These are phyloP conservation scores for Hypena proboscidalis DNA, from an alignment of 2,888 invertebrate species.

Conservation along the genomic window DNA sequence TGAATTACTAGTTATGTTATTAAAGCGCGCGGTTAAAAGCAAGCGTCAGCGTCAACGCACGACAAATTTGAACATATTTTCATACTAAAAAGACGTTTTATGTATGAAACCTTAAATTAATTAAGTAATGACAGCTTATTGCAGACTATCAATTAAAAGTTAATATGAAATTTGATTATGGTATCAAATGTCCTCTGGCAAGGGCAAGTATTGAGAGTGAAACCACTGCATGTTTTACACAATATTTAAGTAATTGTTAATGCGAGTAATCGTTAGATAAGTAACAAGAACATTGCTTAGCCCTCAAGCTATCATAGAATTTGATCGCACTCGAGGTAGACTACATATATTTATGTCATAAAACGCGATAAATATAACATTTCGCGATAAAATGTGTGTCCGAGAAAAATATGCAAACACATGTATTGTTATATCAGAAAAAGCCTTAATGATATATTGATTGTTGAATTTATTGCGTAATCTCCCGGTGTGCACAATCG, in stretches of 20 bases:
- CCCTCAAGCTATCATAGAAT: constrained; percentile 32
- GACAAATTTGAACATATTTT: too few species aligned
- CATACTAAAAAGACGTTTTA: too few species aligned
- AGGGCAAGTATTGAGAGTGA: too few species aligned
- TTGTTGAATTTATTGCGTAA: constrained; percentile 41
- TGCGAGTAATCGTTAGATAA: constrained; percentile 21
- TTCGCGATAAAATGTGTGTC: constrained; percentile 25
- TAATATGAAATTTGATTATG: too few species aligned
- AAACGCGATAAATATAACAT: constrained; percentile 21
- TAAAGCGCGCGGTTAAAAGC: too few species aligned
- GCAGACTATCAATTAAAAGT: too few species aligned
- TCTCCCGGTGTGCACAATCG: constrained; percentile 45
- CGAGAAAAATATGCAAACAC: constrained; percentile 26
- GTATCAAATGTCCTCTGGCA: too few species aligned
- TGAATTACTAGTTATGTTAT: too few species aligned
- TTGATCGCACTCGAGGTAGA: constrained; percentile 37
- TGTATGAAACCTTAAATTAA: too few species aligned
- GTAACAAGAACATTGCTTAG: constrained; percentile 19
- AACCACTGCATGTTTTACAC: too few species aligned
- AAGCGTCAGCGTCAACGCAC: too few species aligned
- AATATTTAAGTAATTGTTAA: constrained; percentile 33
- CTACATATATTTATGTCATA: constrained; percentile 17
- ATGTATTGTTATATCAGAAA: constrained; percentile 28
- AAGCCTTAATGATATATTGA: constrained; percentile 32
- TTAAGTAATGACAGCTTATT: too few species aligned